phyloP scores from a whole-genome alignment of 2,113 vertebrate species.

The Chlorodrepanis virens region DNA sequence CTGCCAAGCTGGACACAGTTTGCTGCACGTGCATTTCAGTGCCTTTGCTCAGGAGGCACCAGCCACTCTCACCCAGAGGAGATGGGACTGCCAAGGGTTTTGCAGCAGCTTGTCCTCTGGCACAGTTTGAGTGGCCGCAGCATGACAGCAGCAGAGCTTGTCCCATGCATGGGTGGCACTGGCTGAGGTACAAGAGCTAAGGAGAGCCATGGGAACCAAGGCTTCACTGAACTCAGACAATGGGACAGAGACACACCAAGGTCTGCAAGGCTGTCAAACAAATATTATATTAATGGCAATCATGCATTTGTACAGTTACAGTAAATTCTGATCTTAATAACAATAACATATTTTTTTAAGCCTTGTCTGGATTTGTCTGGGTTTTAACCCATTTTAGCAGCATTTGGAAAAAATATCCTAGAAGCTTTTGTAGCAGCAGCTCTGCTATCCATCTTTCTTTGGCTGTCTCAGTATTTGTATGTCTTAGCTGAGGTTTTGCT shows the following conservation, averaged over 20 bases:
- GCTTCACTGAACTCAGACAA: background rate
- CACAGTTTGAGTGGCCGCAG: background rate
- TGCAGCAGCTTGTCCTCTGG: background rate
- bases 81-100: background rate
- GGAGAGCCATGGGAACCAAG: background rate
- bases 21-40: background rate
- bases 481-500: background rate
- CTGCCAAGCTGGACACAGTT: background rate
- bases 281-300: background rate
- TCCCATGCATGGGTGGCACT: too few species aligned
- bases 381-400: background rate
- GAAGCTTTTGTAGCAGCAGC: background rate
- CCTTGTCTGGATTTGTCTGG: background rate
- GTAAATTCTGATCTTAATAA: background rate
- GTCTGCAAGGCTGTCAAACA: background rate
- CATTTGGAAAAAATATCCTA: background rate
- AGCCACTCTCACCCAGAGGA: background rate
- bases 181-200: background rate
- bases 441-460: background rate
- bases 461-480: background rate
- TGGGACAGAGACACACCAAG: background rate
- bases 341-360: background rate
- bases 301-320: background rate
- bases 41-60: background rate
- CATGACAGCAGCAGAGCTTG: background rate